A percentile compares a stretch with the other conserved stretches of the same genome.
phyloP scores from a whole-genome alignment of 2,113 vertebrate species.

The Eclectus roratus region DNA sequence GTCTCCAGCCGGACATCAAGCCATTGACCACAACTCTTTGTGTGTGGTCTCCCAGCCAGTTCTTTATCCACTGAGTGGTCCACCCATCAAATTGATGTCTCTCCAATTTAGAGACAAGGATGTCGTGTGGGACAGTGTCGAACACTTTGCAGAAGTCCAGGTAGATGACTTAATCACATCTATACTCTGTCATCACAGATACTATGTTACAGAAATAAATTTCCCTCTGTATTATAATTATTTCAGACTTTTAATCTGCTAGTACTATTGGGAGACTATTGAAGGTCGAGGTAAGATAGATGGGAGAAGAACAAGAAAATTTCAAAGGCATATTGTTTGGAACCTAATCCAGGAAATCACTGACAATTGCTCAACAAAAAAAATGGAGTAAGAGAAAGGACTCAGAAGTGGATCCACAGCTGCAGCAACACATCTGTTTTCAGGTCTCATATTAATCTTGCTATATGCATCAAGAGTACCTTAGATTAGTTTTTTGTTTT shows the following conservation, averaged over 20 bases:
- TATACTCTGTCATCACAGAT: not conserved
- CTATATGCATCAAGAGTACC: not conserved
- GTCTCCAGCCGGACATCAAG: too few relatives aligned
- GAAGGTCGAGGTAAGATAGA: not conserved
- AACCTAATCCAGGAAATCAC: not conserved
- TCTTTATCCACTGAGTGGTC: too few relatives aligned
- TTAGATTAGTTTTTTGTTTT: not conserved
- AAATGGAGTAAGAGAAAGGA: not conserved
- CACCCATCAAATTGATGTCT: too few relatives aligned
- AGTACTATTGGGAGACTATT: not conserved
- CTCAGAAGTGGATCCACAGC: not conserved
- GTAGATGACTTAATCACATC: not conserved
- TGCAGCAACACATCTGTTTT: not conserved
- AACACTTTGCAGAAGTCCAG: too few relatives aligned
- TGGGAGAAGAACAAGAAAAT: not conserved
- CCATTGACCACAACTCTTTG: too few relatives aligned
- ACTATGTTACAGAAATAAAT: not conserved
- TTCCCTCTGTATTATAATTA: not conserved
- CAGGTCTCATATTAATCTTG: not conserved
- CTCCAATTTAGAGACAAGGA: too few relatives aligned
- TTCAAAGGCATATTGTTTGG: not conserved
- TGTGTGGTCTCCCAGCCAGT: too few relatives aligned
- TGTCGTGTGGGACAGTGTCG: too few relatives aligned
- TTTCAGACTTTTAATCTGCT: not conserved
- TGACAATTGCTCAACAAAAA: not conserved